Conservation (phyloP, 2,113 vertebrate species). For the Condylura cristata region DNA sequence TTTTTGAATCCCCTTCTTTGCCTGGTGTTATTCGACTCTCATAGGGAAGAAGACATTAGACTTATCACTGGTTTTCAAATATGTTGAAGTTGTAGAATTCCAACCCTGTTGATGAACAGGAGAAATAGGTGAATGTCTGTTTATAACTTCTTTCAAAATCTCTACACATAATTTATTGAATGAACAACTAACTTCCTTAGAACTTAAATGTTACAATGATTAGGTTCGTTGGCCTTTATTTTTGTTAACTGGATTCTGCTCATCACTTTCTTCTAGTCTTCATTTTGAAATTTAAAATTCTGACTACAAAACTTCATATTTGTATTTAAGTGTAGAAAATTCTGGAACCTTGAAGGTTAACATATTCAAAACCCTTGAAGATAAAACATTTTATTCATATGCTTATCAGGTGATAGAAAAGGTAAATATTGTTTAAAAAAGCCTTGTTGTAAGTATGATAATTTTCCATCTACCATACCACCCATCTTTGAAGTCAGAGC, state of each 20-base stretch:
- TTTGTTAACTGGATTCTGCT: constrained; percentile 13
- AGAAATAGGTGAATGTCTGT: not conserved
- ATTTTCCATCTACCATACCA: no score
- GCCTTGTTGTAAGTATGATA: not conserved
- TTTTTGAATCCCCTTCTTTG: not conserved
- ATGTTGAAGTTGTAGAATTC: not conserved
- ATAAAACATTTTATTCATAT: constrained; percentile 35
- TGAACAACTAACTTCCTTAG: not conserved
- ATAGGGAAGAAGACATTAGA: constrained; percentile 23
- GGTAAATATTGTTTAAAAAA: constrained; percentile 1
- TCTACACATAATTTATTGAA: not conserved
- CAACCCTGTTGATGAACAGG: not conserved
- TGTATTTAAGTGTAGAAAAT: not conserved
- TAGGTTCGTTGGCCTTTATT: not conserved
- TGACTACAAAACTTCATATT: not conserved
- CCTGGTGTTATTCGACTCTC: not conserved
- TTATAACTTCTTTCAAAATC: not conserved
- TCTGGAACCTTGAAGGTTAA: constrained; percentile 13
- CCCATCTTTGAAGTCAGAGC: no score
- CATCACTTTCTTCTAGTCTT: not conserved
- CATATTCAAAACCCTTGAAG: not conserved
- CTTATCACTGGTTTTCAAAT: not conserved
- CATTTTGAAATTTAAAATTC: constrained; percentile 44
- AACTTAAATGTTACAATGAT: not conserved
- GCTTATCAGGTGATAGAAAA: constrained; percentile 5